phyloP scores from a whole-genome alignment of 2,797 vertebrate species.

The Hemibagrus guttatus region DNA sequence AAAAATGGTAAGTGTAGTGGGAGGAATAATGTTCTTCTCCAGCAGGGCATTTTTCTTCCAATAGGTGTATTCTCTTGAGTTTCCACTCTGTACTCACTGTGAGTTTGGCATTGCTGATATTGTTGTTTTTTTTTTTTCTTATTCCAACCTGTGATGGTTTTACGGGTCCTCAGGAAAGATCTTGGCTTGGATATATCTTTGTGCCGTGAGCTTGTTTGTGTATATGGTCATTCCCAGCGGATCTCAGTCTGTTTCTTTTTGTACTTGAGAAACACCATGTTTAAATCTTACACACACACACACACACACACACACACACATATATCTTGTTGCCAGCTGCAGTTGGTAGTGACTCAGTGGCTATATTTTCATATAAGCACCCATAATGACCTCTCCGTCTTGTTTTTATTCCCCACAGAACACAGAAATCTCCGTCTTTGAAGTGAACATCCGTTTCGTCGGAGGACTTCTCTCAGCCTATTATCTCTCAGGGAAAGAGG shows the following conservation, averaged over 20 bases:
- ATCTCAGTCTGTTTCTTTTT: constrained; percentile 34
- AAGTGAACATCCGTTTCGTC: constrained; percentile 98
- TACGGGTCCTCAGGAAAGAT: constrained; percentile 39
- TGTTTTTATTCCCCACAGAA: constrained; percentile 74
- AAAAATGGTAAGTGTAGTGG: constrained; percentile 23
- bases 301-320: neutral
- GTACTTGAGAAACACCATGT: constrained; percentile 8
- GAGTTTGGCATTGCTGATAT: neutral
- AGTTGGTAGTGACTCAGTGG: constrained; percentile 1
- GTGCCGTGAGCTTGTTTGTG: constrained; percentile 35
- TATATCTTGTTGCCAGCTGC: neutral
- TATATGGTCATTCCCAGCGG: constrained; percentile 16
- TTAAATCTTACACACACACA: neutral
- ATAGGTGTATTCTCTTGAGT: neutral
- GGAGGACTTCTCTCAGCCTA: constrained; percentile 96
- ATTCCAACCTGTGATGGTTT: constrained; percentile 16
- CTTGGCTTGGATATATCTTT: constrained; percentile 1
- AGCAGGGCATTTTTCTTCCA: constrained; percentile 11
- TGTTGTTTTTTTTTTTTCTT: constrained; percentile 17
- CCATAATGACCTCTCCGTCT: constrained; percentile 37
- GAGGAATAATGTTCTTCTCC: constrained; percentile 8
- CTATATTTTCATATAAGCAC: constrained; percentile 15
- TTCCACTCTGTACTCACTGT: neutral
- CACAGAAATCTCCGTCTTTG: constrained; percentile 94
- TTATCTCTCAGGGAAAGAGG: constrained; percentile 97